phyloP scores from a whole-genome alignment of 2,888 invertebrate species.

The Pristionchus maxplancki region DNA sequence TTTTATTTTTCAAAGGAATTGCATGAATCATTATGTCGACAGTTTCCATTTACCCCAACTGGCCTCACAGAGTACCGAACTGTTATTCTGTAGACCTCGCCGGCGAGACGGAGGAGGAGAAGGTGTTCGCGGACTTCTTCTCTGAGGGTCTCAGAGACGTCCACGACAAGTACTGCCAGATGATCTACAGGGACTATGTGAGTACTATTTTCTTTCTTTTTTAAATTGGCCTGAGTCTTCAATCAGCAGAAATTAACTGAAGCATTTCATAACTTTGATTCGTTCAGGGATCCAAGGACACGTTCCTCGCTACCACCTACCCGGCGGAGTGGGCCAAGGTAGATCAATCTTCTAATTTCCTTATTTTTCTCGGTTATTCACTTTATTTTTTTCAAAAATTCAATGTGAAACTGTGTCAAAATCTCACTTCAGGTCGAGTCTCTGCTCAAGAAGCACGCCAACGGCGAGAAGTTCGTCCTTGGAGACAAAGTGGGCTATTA shows the following conservation, averaged over 20 bases:
- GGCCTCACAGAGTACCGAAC: background rate
- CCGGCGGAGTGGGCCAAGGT: constrained; percentile 60
- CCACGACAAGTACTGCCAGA: constrained; percentile 61
- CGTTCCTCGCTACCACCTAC: constrained; percentile 60
- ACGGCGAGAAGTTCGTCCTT: constrained; percentile 64
- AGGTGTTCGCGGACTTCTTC: constrained; percentile 64
- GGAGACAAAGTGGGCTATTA: constrained; percentile 57
- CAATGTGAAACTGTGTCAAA: too few species aligned
- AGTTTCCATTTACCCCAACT: background rate
- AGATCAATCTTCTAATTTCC: constrained; percentile 62
- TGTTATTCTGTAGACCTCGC: constrained; percentile 58
- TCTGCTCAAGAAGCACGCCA: constrained; percentile 62
- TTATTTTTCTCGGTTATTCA: background rate
- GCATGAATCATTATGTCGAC: too few species aligned
- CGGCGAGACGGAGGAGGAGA: constrained; percentile 62
- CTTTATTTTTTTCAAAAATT: too few species aligned
- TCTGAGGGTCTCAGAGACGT: constrained; percentile 64
- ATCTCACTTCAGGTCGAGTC: constrained; percentile 59
- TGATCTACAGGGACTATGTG: constrained; percentile 64
- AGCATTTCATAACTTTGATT: constrained; percentile 41
- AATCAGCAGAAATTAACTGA: too few species aligned
- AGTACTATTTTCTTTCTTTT: background rate
- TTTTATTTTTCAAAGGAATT: background rate
- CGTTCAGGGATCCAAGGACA: constrained; percentile 56
- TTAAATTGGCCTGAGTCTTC: background rate